Conservation (phyloP, 1,140 invertebrate genomes). For the Eriocheir sinensis region DNA sequence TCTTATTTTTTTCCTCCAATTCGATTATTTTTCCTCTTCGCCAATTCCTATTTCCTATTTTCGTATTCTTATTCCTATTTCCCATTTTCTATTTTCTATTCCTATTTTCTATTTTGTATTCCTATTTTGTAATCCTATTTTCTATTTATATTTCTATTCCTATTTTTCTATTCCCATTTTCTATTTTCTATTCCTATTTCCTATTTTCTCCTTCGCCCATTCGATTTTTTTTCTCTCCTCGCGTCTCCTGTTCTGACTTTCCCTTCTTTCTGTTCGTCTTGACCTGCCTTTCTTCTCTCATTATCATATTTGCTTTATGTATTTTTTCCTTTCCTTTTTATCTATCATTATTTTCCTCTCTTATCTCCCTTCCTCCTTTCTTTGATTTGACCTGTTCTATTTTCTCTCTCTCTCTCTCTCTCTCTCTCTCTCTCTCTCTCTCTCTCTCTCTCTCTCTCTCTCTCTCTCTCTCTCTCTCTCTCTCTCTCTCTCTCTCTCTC, state of each 20-base stretch:
- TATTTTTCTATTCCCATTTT: too few species aligned
- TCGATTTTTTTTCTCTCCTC: neutral
- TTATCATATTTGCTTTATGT: neutral
- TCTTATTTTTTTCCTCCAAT: neutral
- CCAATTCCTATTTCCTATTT: neutral
- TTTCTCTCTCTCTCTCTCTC: too few species aligned
- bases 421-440: neutral
- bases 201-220: neutral
- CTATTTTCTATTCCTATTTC: neutral
- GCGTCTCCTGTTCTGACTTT: neutral
- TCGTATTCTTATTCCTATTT: neutral
- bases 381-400: neutral
- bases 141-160: too few species aligned
- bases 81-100: neutral
- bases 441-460: neutral
- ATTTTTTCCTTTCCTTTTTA: neutral
- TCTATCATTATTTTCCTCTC: neutral
- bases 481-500: too few species aligned
- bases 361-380: neutral
- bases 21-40: neutral
- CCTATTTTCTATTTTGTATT: neutral
- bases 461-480: too few species aligned
- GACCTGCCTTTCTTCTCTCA: neutral
- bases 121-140: neutral
- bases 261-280: neutral